Evolutionary conservation across 2,888 invertebrate species (phyloP).

Genomic region (Lasius platythorax): DNA sequence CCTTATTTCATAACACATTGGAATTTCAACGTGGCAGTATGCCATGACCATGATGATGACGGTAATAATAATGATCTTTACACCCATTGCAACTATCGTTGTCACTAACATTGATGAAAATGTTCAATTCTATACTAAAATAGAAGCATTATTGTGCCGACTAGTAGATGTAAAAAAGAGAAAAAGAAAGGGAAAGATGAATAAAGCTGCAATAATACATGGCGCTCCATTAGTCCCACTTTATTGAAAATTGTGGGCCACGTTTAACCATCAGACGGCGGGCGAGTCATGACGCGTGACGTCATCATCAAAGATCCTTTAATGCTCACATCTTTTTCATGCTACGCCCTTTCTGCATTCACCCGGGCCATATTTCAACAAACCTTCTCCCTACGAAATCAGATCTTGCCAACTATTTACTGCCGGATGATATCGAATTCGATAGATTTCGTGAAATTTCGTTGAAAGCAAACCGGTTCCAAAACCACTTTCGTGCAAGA

Average conservation of each 20-base stretch:
- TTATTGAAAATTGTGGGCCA: constrained; percentile 78
- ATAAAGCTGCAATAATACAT: constrained; percentile 79
- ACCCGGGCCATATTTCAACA: constrained; percentile 36
- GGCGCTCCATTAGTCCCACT: constrained; percentile 80
- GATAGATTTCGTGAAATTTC: constrained; percentile 48
- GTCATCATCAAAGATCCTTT: constrained; percentile 46
- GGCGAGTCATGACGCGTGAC: constrained; percentile 48
- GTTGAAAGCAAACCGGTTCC: constrained; percentile 33
- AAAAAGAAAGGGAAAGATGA: constrained; percentile 27
- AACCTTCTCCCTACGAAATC: constrained; percentile 42
- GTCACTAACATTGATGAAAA: constrained; percentile 6
- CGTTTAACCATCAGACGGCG: constrained; percentile 37
- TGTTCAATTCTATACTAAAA: constrained; percentile 14
- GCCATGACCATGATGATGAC: constrained; percentile 65
- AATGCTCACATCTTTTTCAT: constrained; percentile 52
- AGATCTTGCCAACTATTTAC: constrained; percentile 51
- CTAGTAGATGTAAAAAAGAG: constrained; percentile 8
- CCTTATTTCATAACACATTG: constrained; percentile 60
- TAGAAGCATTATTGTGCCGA: constrained; percentile 20
- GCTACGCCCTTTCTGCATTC: constrained; percentile 39
- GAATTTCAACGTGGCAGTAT: constrained; percentile 51
- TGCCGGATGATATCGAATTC: constrained; percentile 42
- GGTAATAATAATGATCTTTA: constrained; percentile 69
- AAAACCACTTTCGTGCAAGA: constrained; percentile 41
- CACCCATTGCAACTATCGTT: constrained; percentile 28